A percentile compares a stretch with the other conserved stretches of the same genome.
phyloP scores from a whole-genome alignment of 2,113 vertebrate species.

The Elachura formosa region DNA sequence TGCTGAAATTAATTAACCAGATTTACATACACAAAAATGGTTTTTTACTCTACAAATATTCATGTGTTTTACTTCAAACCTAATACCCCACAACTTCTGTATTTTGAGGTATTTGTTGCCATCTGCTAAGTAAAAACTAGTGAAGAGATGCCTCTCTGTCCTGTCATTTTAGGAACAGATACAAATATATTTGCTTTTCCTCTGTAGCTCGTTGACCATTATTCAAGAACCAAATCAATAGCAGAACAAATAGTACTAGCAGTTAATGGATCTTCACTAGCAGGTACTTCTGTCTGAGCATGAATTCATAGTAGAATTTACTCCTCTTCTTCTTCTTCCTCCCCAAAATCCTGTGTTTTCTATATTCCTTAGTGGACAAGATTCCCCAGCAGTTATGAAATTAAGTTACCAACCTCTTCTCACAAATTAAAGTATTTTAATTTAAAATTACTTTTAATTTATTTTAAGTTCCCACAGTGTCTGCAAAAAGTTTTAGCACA shows the following conservation, averaged over 20 bases:
- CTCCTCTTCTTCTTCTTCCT: not conserved
- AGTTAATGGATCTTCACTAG: slow-evolving; percentile 78
- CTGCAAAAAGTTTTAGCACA: not conserved
- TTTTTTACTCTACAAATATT: not conserved
- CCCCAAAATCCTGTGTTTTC: not conserved
- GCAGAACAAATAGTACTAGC: slow-evolving; percentile 88
- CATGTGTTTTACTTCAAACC: not conserved
- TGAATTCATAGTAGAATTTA: not conserved
- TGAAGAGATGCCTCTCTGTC: not conserved
- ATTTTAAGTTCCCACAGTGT: not conserved
- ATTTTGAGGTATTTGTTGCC: not conserved
- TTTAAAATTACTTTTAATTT: not conserved
- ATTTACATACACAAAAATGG: slow-evolving; percentile 5
- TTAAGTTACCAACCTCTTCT: not conserved
- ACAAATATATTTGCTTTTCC: not conserved
- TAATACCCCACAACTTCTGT: not conserved
- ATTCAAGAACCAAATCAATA: slow-evolving; percentile 91
- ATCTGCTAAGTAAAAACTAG: not conserved
- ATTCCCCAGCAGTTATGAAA: not conserved
- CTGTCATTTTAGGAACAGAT: not conserved
- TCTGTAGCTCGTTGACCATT: slow-evolving; percentile 87
- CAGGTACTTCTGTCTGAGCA: slow-evolving; percentile 71
- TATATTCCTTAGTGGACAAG: not conserved
- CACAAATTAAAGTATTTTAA: not conserved
- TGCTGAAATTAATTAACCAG: slow-evolving; percentile 18